Conservation (phyloP, 2,888 invertebrate genomes). For the Ophion ventricosus region DNA sequence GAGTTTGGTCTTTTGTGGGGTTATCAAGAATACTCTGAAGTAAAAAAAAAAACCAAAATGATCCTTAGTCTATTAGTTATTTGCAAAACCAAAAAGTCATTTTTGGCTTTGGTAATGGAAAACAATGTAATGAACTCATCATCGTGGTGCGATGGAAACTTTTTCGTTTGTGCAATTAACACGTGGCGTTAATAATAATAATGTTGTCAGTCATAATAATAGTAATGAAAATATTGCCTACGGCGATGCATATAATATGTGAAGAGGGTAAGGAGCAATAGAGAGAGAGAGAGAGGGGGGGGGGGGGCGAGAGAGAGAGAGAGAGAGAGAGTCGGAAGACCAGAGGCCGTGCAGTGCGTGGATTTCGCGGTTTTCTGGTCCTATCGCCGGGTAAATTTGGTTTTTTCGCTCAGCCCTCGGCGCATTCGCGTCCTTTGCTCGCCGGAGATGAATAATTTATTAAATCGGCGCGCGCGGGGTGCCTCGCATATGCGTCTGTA, state of each 20-base stretch:
- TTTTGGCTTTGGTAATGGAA: too few relatives aligned
- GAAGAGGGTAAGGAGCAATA: background rate
- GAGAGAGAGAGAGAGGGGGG: background rate
- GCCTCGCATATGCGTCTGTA: conserved; percentile 42
- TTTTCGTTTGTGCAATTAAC: conserved; percentile 71
- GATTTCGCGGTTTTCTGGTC: conserved; percentile 17
- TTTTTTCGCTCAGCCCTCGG: conserved; percentile 65
- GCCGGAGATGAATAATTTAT: conserved; percentile 74
- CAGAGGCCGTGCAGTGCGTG: conserved; percentile 17
- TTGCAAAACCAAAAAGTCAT: too few relatives aligned
- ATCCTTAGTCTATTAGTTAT: too few relatives aligned
- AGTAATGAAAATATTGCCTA: too few relatives aligned
- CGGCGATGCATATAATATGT: background rate
- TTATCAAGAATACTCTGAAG: too few relatives aligned
- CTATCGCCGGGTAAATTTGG: conserved; percentile 68
- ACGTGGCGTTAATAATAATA: conserved; percentile 70
- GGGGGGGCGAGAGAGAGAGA: background rate
- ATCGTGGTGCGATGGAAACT: conserved; percentile 29
- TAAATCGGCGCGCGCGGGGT: conserved; percentile 71
- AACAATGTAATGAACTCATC: background rate
- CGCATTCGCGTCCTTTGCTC: conserved; percentile 60
- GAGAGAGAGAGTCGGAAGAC: background rate
- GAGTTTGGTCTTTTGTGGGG: too few relatives aligned
- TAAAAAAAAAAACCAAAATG: too few relatives aligned
- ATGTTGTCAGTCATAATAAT: too few relatives aligned